Base-by-base conservation (phyloP, 2,888 invertebrate species). In the Cephus runcator region DNA sequence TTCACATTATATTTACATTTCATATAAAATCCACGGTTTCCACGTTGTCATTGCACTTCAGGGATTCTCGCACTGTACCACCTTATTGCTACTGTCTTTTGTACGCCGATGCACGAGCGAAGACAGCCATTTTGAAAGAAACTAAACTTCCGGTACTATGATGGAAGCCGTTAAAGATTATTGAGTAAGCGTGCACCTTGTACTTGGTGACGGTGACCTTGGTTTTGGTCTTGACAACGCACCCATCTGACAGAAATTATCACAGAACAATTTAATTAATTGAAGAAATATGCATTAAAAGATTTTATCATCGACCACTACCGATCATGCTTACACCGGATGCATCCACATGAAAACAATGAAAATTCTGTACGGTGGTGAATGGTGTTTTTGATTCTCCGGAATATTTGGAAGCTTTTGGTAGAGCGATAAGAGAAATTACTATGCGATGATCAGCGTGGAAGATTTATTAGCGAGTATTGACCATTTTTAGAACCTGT, bases 401-500 rank as follows among this genome's bases (percentile, higher is more conserved):
- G 23, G 6, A 23, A 56, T 56, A 56, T 23, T 23, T 56, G 56
- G 3, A 56, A 56, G 23, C 56, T 56, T 56, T 56, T 23, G 56
- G 56, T 56, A 2, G 2, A 56, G 23, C 23, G 23, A 56, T 56
- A 56, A 56, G 56, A 23, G 23, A 56, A 56, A 9, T 9, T 9
- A 9, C 23, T 56, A 56, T 2, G 23, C 23, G 23, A 3, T 56
- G 23, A 56, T 15, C 23, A 23, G 6, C 23, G 1, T 6, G 23
- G 56, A 56, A 56, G 71, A 71, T 34, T 71, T 34, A 71, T 71
- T 34, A 34, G 31, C 1, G 71, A n/a, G 69, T 71, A 35, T 79
- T 76, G 75, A 83, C 79, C 77, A 82, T 84, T 90, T 90, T 75
- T 89, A 91, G 90, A 90, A 76, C 86, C 88, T 23, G 88, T 90